phyloP scores from a whole-genome alignment of 2,113 vertebrate genomes.

The Rattus norvegicus region DNA sequence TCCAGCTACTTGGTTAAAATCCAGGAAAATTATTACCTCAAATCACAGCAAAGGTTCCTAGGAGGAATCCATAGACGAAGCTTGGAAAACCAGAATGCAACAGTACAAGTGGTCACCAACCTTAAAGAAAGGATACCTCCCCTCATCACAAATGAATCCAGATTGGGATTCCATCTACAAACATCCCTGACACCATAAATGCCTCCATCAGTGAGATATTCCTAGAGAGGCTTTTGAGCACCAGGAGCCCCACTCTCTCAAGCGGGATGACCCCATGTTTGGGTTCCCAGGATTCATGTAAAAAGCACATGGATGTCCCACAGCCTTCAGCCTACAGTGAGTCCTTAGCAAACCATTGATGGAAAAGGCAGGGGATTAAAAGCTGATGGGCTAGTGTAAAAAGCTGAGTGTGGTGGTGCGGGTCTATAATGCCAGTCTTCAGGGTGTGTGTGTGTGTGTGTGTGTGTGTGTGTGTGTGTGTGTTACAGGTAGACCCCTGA shows the following conservation, averaged over 20 bases:
- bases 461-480: background rate
- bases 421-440: background rate
- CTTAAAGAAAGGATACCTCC: background rate
- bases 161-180: background rate
- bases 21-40: background rate
- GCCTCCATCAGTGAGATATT: background rate
- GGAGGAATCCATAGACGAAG: background rate
- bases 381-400: background rate
- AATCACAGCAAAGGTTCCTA: background rate
- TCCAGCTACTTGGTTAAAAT: background rate
- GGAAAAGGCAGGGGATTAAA: background rate
- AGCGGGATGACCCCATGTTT: background rate
- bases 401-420: background rate
- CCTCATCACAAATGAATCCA: background rate
- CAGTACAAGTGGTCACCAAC: background rate
- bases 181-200: no score
- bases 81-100: background rate
- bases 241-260: background rate
- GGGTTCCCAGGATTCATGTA: background rate
- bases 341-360: background rate
- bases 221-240: background rate
- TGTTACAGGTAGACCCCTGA: background rate
- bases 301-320: background rate
- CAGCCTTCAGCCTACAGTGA: background rate
- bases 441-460: background rate